Percentiles rank a stretch among this genome's conserved stretches.
Evolutionary conservation across 1,140 invertebrate genomes (phyloP).

Genomic region (Maniola jurtina): DNA sequence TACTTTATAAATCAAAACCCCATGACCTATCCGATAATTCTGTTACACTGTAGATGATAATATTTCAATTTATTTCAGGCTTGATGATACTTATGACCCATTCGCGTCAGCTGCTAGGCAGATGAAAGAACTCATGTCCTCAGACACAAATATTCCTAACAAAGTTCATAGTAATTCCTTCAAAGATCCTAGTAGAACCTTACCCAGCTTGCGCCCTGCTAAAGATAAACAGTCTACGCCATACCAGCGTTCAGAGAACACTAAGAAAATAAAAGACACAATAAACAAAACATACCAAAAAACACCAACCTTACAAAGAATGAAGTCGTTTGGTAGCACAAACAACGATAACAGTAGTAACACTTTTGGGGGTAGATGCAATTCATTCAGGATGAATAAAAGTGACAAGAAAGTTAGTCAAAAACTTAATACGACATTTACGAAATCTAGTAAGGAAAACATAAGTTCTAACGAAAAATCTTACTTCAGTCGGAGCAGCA

Average conservation of each 20-base stretch:
- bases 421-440: conserved; percentile 71
- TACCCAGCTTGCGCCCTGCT: conserved; percentile 56
- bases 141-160: conserved; percentile 72
- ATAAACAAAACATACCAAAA: conserved; percentile 75
- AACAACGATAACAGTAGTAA: conserved; percentile 63
- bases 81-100: conserved; percentile 41
- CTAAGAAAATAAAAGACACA: conserved; percentile 72
- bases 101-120: conserved; percentile 75
- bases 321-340: conserved; percentile 75
- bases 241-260: conserved; percentile 51
- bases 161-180: conserved; percentile 52
- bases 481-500: conserved; percentile 60
- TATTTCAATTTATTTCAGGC: conserved; percentile 19
- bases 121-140: conserved; percentile 77
- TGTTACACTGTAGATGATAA: neutral
- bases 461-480: conserved; percentile 59
- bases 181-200: conserved; percentile 67
- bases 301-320: conserved; percentile 72
- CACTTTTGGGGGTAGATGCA: conserved; percentile 66
- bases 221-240: conserved; percentile 53
- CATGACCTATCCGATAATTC: no score
- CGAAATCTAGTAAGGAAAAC: conserved; percentile 75
- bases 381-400: conserved; percentile 69
- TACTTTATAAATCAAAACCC: neutral
- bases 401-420: conserved; percentile 69